Evolutionary conservation across 1,140 invertebrate species (phyloP), one percentile per base, ranked within the genome.

Genomic region (Frieseomelitta varia): DNA sequence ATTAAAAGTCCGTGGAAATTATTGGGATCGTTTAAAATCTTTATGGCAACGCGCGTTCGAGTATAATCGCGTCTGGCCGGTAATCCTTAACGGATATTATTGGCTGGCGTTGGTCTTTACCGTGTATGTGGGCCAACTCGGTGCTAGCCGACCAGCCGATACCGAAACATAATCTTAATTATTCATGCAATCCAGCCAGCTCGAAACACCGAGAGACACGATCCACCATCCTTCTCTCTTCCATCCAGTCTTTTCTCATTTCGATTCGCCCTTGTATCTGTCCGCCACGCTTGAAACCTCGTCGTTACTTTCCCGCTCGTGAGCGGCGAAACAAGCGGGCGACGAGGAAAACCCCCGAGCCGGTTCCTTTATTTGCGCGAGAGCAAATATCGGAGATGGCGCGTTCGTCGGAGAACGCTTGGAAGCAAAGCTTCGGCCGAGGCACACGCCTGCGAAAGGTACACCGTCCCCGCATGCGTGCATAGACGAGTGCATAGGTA

Each of bases 371-470:
- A 69, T 82, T 76, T 39, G 73, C 63, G 30, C 51, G 17, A 74
- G 56, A 79, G 68, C 30, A 56, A 68, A 81, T 63, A 73, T 11
- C 81, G 11, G n/a, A 15, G n/a, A 39, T 19, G 39, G 80, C 17
- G 67, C 39, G 51, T 51, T 76, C 74, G 15, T 27, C 12, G 61
- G 6, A 14, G 14, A 55, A 55, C 51, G 30, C 8, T 11, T 34
- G 24, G 39, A 27, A n/a, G n/a, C 15, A 17, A n/a, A 4, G 10
- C 27, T 47, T 47, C 24, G 24, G 27, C 24, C 30, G 4, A n/a
- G 68, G 55, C 56, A n/a, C 73, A 73, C 91, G 91, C 91, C 91
- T 92, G 91, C 85, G 79, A 82, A 90, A 81, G 83, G 87, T 86
- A 84, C 79, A 90, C 91, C 91, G 79, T 90, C 73, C 84, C 75